phyloP scores from a whole-genome alignment of 2,797 vertebrate species.

The Microctenopoma steveboyesi region DNA sequence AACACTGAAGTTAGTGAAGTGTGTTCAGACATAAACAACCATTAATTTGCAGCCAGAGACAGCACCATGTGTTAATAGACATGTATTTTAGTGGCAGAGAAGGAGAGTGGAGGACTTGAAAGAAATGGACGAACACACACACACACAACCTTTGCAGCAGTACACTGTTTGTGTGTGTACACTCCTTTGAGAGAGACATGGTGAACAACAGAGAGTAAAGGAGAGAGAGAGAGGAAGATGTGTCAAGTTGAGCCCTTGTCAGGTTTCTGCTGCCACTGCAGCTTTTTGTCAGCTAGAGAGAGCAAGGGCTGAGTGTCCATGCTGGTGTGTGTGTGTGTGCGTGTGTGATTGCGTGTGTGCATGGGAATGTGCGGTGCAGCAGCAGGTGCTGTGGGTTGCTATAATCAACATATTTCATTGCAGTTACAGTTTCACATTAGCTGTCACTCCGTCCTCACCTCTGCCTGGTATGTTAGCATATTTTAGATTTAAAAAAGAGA shows the following conservation, averaged over 20 bases:
- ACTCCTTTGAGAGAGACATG: slow-evolving; percentile 36
- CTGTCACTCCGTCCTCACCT: slow-evolving; percentile 22
- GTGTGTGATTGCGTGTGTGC: background rate
- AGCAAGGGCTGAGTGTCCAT: background rate
- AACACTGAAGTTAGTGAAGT: slow-evolving; percentile 18
- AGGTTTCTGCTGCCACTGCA: slow-evolving; percentile 58
- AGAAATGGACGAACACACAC: slow-evolving; percentile 1
- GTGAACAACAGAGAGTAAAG: slow-evolving; percentile 35
- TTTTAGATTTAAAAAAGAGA: background rate
- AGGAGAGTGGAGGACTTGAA: background rate
- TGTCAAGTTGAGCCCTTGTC: slow-evolving; percentile 53
- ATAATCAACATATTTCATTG: slow-evolving; percentile 35
- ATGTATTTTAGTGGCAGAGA: background rate
- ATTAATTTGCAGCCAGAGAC: slow-evolving; percentile 9
- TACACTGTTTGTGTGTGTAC: background rate
- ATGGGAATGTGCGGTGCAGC: slow-evolving; percentile 5
- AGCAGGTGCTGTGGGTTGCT: slow-evolving; percentile 26
- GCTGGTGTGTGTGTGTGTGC: background rate
- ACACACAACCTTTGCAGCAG: background rate
- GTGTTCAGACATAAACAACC: slow-evolving; percentile 34
- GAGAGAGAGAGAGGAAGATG: slow-evolving; percentile 19
- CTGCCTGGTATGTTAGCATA: slow-evolving; percentile 19
- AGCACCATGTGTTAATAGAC: background rate
- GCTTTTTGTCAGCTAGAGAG: slow-evolving; percentile 51
- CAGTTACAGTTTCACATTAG: slow-evolving; percentile 26